phyloP scores from a whole-genome alignment of 2,797 vertebrate genomes.

The Gambelia wislizenii region DNA sequence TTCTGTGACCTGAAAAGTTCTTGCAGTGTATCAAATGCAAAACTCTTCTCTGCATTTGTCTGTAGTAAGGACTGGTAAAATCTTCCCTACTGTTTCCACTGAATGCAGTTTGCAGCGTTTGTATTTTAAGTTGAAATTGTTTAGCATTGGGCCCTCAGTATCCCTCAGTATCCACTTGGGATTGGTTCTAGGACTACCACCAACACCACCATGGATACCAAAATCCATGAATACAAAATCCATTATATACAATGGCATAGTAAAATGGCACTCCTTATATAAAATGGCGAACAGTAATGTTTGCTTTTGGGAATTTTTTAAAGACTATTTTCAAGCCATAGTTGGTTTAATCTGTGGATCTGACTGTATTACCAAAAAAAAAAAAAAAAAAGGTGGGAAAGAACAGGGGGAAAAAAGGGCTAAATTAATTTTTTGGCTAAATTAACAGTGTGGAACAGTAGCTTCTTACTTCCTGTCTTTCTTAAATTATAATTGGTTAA shows the following conservation, averaged over 20 bases:
- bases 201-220: too few species aligned
- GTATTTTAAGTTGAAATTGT: background rate
- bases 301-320: too few species aligned
- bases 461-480: background rate
- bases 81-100: background rate
- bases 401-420: background rate
- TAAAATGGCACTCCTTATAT: too few species aligned
- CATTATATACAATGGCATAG: too few species aligned
- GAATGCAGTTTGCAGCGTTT: background rate
- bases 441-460: background rate
- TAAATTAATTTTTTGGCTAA: background rate
- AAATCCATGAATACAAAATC: too few species aligned
- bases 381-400: too few species aligned
- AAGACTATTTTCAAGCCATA: too few species aligned
- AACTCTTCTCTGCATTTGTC: background rate
- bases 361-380: background rate
- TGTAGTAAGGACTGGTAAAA: background rate
- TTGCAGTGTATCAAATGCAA: background rate
- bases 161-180: too few species aligned
- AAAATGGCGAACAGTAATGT: too few species aligned
- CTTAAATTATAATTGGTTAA: rapidly evolving
- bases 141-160: too few species aligned
- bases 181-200: too few species aligned
- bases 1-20: background rate
- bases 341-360: too few species aligned